Evolutionary conservation across 2,113 vertebrate species (phyloP), one percentile per base, ranked within the genome.

Genomic region (Podarcis raffonei): DNA sequence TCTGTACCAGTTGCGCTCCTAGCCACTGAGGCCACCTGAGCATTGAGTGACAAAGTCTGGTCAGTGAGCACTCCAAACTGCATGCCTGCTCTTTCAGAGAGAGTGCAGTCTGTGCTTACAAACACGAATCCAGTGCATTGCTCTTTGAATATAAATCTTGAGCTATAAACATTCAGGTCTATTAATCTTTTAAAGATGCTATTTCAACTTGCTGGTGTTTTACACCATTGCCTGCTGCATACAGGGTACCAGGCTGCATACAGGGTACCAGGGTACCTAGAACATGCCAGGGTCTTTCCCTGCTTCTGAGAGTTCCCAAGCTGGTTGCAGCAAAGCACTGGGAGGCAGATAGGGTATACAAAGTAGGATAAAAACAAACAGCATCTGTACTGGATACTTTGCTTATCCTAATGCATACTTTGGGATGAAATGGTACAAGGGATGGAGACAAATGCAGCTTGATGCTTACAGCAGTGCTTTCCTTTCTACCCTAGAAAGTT

Each of bases 401-500:
- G 48, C n/a, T 35, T 72, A 59, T 37, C 42, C 32, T 59, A 32
- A 20, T 15, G 23, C 27, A 3, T 75, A 20, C 37, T 69, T 30
- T 27, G 42, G 42, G 59, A 39, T 27, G 9, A 5, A 72, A 30
- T 48, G 18, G 59, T 62, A 62, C 59, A 62, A 62, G 35, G 11
- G 74, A 53, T 30, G 69, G 35, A 48, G 35, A 57, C 12, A 76
- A 23, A 30, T 74, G 3, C 53, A 12, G 5, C 22, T 27, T 74
- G 81, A 3, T 39, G 68, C 16, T 53, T 59, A 66, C 62, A 87
- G 88, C 8, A 72, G 3, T 62, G 25, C 30, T 83, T 85, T 87
- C 0, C 94, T 96, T 89, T 81, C 96, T 77, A 69, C 86, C 93
- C 53, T 92, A 99, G 99, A 74, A 99, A 99, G 92, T 99, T 99